Percentiles rank a stretch among this genome's conserved stretches.
phyloP scores from a whole-genome alignment of 2,113 vertebrate species.

The Platysternon megacephalum region DNA sequence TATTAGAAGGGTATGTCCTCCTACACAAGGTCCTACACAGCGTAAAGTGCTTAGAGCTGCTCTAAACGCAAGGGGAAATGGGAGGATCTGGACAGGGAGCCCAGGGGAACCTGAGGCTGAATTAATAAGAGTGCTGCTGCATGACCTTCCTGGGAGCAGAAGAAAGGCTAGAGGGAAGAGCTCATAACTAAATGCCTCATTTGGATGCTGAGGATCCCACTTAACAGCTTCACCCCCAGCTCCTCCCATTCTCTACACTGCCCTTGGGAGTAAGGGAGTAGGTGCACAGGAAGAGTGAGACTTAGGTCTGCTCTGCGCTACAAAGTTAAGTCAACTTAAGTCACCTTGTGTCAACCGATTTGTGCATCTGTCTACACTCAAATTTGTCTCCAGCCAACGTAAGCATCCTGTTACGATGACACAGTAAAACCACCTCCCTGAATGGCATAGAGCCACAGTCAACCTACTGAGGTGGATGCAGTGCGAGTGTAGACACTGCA shows the following conservation, averaged over 20 bases:
- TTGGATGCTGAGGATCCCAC: fast-evolving
- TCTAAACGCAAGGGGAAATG: neutral
- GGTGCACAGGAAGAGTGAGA: neutral
- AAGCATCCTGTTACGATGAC: too few species aligned
- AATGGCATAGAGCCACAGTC: too few species aligned
- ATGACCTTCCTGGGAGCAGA: neutral
- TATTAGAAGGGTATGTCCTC: neutral
- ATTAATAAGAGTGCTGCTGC: neutral
- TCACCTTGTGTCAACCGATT: too few species aligned
- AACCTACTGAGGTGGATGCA: too few species aligned
- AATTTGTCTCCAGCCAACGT: too few species aligned
- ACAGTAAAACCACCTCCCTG: too few species aligned
- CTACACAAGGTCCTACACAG: neutral
- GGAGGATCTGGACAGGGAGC: neutral
- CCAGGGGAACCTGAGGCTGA: neutral
- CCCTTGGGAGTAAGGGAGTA: neutral
- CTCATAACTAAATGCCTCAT: neutral
- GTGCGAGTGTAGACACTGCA: too few species aligned
- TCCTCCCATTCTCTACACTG: neutral
- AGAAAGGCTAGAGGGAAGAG: neutral
- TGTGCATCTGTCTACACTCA: too few species aligned
- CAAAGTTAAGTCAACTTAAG: neutral
- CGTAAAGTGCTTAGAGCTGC: neutral
- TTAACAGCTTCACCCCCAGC: neutral
- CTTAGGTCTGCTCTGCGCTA: neutral